phyloP scores from a whole-genome alignment of 2,113 vertebrate genomes.

The Mesembrinibis cayennensis region DNA sequence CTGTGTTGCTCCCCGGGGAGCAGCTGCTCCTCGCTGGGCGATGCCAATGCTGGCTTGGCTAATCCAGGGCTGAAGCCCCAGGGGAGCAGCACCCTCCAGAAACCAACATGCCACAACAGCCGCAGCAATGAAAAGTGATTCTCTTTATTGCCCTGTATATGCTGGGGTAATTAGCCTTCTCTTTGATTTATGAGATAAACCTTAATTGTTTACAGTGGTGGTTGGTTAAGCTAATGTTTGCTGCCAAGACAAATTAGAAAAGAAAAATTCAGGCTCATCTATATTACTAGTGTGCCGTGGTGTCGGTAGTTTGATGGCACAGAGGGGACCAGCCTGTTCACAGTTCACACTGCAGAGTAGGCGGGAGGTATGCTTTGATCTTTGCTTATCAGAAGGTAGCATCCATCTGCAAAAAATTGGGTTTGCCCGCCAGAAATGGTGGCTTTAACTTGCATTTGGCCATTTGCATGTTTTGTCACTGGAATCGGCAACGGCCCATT shows the following conservation, averaged over 20 bases:
- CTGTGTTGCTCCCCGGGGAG: neutral
- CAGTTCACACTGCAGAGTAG: accelerated
- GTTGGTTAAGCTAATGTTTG: neutral
- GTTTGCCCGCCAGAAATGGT: neutral
- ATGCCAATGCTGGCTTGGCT: neutral
- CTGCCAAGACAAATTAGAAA: neutral
- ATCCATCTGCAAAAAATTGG: accelerated
- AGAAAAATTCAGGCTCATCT: neutral
- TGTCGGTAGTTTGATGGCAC: accelerated
- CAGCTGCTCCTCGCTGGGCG: accelerated
- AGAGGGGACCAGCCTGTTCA: neutral
- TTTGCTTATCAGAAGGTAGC: neutral
- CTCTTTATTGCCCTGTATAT: neutral
- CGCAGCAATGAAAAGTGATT: neutral
- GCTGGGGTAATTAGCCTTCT: neutral
- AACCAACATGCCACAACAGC: neutral
- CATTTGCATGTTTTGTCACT: neutral
- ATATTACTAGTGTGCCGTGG: accelerated
- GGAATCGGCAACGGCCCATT: neutral
- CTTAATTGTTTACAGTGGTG: neutral
- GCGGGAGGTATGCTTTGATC: neutral
- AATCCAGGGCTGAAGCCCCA: accelerated
- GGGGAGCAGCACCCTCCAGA: neutral
- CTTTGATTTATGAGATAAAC: neutral
- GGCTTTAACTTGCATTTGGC: neutral